phyloP scores from a whole-genome alignment of 2,888 invertebrate genomes.

The Idaea dimidiata region DNA sequence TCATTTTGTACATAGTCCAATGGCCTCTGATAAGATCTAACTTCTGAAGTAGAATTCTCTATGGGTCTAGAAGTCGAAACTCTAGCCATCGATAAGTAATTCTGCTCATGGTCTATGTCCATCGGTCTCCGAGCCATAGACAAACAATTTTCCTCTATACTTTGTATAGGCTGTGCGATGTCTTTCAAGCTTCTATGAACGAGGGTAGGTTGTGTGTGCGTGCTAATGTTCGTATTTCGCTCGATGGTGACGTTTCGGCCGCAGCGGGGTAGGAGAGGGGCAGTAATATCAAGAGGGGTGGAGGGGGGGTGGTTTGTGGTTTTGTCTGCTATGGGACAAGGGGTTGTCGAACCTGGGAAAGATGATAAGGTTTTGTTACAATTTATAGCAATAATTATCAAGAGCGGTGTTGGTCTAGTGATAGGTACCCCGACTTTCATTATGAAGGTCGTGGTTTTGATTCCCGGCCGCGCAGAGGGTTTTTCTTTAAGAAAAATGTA shows the following conservation, averaged over 20 bases:
- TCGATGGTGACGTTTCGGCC: constrained; percentile 94
- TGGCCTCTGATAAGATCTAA: constrained; percentile 65
- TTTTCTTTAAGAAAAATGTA: constrained; percentile 5
- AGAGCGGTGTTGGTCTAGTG: too few relatives aligned
- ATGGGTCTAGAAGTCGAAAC: constrained; percentile 38
- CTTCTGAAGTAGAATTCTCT: constrained; percentile 58
- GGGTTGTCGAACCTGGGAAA: constrained; percentile 28
- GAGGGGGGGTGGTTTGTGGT: constrained; percentile 56
- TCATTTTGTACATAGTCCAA: constrained; percentile 87
- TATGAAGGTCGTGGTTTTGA: too few relatives aligned
- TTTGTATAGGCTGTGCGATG: constrained; percentile 41
- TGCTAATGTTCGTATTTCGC: constrained; percentile 80
- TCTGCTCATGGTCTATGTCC: constrained; percentile 42
- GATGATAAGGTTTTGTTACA: not conserved
- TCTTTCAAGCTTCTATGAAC: constrained; percentile 85
- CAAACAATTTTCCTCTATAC: not conserved
- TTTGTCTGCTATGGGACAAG: constrained; percentile 55
- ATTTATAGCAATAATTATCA: too few relatives aligned
- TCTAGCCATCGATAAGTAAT: constrained; percentile 64
- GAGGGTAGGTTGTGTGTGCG: constrained; percentile 75
- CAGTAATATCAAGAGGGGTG: constrained; percentile 57
- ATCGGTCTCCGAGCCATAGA: constrained; percentile 24
- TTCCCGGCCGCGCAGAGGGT: too few relatives aligned
- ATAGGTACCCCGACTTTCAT: not conserved
- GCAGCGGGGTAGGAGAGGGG: constrained; percentile 87